A percentile compares a stretch with the other conserved stretches of the same genome.
phyloP scores from a whole-genome alignment of 2,888 invertebrate genomes.

The Caenorhabditis becei region DNA sequence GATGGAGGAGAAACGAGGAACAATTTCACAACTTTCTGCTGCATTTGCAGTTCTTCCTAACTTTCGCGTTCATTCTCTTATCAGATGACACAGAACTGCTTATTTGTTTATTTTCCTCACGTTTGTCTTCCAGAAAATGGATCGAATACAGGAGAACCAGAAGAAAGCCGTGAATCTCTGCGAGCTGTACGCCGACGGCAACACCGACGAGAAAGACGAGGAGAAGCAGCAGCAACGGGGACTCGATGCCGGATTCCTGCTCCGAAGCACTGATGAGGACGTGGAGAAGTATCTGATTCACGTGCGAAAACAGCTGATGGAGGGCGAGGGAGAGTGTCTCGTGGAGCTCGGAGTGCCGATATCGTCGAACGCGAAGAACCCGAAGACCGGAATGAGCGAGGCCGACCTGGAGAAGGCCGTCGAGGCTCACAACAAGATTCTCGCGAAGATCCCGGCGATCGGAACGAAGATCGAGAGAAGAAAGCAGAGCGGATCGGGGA shows the following conservation, averaged over 20 bases:
- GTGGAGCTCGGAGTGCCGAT: constrained; percentile 75
- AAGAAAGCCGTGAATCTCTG: constrained; percentile 50
- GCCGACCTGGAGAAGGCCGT: constrained; percentile 70
- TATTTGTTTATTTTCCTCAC: not conserved
- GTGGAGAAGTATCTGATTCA: constrained; percentile 73
- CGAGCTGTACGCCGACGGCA: constrained; percentile 58
- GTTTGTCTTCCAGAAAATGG: constrained; percentile 24
- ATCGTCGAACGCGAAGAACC: constrained; percentile 45
- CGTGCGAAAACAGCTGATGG: constrained; percentile 68
- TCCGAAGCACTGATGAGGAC: constrained; percentile 61
- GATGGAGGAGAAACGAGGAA: not conserved
- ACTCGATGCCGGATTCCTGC: constrained; percentile 65
- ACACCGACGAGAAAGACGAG: constrained; percentile 63
- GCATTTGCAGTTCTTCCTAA: not conserved
- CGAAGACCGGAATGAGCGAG: constrained; percentile 64
- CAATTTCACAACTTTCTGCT: too few species aligned
- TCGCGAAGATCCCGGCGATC: constrained; percentile 63
- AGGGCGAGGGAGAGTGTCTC: constrained; percentile 77
- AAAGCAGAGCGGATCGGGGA: constrained; percentile 39
- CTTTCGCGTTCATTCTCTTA: not conserved
- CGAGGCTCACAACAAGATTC: constrained; percentile 65
- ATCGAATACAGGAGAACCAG: constrained; percentile 58
- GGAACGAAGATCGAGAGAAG: constrained; percentile 63
- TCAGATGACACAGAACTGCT: too few species aligned
- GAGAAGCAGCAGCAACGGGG: constrained; percentile 55